Conservation (phyloP, 2,888 invertebrate species). For the Ferrisia virgata region DNA sequence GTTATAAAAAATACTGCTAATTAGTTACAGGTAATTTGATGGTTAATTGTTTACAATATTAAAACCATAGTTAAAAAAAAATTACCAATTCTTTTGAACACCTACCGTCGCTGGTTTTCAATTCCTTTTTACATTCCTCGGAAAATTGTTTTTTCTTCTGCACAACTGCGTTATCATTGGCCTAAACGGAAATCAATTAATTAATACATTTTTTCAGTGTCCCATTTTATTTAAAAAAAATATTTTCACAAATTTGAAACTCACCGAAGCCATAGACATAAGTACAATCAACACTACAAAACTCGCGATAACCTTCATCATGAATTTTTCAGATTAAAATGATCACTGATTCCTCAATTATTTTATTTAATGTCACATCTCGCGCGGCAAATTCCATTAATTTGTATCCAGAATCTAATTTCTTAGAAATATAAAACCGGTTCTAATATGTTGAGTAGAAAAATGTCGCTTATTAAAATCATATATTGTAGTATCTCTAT, state of each 20-base stretch:
- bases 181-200: background rate
- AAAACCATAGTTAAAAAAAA: background rate
- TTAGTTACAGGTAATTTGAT: no score
- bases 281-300: background rate
- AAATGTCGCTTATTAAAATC: background rate
- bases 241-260: background rate
- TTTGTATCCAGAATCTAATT: background rate
- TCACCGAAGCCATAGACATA: background rate
- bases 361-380: background rate
- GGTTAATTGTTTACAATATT: no score
- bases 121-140: background rate
- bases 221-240: no score
- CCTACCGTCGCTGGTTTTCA: background rate
- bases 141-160: background rate
- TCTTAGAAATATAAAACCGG: background rate
- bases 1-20: no score
- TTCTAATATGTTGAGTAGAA: background rate
- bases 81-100: no score
- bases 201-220: no score
- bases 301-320: background rate
- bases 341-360: background rate
- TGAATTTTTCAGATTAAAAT: background rate
- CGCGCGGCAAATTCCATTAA: background rate
- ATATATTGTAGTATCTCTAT: no score
- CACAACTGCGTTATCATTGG: background rate